These are phyloP conservation scores for Polydrusus pterygomalis DNA, from an alignment of 2,888 invertebrate species.

Conservation along the genomic window DNA sequence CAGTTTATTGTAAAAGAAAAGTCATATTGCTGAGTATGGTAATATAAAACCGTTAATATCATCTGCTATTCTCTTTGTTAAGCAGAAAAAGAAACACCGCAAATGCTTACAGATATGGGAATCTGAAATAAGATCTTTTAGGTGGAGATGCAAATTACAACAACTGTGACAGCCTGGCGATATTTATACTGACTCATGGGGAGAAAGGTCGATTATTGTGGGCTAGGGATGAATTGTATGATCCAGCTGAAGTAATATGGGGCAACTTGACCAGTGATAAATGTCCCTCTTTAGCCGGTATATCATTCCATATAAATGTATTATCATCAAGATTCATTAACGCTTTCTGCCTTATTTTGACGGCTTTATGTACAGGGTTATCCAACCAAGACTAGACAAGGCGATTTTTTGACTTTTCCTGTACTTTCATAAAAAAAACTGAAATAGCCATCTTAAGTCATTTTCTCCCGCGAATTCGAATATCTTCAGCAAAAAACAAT, in stretches of 20 bases:
- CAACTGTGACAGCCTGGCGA: slow-evolving; percentile 86
- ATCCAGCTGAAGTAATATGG: slow-evolving; percentile 84
- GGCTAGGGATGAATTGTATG: slow-evolving; percentile 88
- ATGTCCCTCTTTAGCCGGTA: slow-evolving; percentile 77
- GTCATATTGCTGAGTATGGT: too few species aligned
- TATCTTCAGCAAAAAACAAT: too few species aligned
- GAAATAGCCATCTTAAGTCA: too few species aligned
- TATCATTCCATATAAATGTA: slow-evolving; percentile 69
- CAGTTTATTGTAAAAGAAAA: too few species aligned
- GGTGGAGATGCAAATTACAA: slow-evolving; percentile 85
- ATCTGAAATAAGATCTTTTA: slow-evolving; percentile 59
- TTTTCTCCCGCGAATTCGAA: too few species aligned
- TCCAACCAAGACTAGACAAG: too few species aligned
- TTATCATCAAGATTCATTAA: background rate
- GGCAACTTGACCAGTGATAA: slow-evolving; percentile 85
- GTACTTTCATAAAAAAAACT: too few species aligned
- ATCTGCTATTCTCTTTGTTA: too few species aligned
- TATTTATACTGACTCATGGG: slow-evolving; percentile 92
- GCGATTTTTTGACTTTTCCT: too few species aligned
- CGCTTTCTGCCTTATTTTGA: background rate
- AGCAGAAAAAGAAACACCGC: too few species aligned
- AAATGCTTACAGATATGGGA: too few species aligned
- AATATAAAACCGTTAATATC: too few species aligned
- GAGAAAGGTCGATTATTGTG: slow-evolving; percentile 89
- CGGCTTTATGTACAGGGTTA: background rate